These are phyloP conservation scores for Moxostoma hubbsi DNA, from an alignment of 2,797 vertebrate species.

Conservation along the genomic window DNA sequence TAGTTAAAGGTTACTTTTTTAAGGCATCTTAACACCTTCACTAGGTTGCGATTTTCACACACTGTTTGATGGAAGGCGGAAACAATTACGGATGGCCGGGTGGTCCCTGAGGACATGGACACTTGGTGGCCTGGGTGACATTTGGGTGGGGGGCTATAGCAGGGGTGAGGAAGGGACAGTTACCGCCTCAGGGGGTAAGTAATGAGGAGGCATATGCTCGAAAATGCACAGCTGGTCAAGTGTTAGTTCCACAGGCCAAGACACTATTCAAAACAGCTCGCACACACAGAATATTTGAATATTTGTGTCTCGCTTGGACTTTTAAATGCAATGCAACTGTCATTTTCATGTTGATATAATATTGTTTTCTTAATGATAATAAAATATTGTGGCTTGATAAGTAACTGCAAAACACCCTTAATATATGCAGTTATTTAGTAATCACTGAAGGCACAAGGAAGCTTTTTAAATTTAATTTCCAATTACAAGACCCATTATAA, in stretches of 20 bases:
- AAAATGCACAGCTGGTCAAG: conserved; percentile 56
- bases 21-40: conserved; percentile 3
- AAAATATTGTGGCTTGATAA: conserved; percentile 18
- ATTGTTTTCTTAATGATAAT: neutral
- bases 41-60: conserved; percentile 38
- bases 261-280: conserved; percentile 44
- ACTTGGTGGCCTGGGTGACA: conserved; percentile 73
- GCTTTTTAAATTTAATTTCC: conserved; percentile 19
- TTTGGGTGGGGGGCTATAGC: conserved; percentile 59
- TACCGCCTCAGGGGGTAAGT: conserved; percentile 61
- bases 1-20: neutral
- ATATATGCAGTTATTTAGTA: conserved; percentile 26
- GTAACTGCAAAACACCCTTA: neutral
- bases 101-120: conserved; percentile 65
- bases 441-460: neutral
- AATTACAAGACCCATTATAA: conserved; percentile 48
- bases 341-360: neutral
- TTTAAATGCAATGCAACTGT: neutral
- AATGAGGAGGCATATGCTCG: conserved; percentile 73
- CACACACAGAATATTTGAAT: neutral
- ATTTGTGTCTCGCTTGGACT: neutral
- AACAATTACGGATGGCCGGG: conserved; percentile 75
- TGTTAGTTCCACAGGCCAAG: conserved; percentile 63
- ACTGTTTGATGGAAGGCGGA: conserved; percentile 67
- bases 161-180: conserved; percentile 55